Evolutionary conservation across 1,140 invertebrate genomes (phyloP), one percentile per base, ranked within the genome.

Genomic region (Drosophila varians): DNA sequence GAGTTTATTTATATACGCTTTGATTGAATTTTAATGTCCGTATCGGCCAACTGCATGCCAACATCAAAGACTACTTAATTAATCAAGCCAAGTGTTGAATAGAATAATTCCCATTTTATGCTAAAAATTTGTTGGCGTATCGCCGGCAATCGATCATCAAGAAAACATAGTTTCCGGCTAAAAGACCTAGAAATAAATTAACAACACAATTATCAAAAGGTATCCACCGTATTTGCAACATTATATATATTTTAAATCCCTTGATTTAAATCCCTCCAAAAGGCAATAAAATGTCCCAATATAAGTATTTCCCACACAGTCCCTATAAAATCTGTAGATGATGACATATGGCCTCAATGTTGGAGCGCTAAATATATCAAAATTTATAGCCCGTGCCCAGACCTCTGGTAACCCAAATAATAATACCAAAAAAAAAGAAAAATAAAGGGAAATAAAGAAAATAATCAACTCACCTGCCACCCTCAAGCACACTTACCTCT

Each of bases 21-120:
- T 87, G 73, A 80, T 87, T 87, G 82, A 62, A 74, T 82, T 80
- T 86, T 87, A 56, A 87, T 86, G 48, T 74, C 61, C 70, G 60
- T 69, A 76, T 49, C 66, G 45, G 52, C 43, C 56, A 72, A 56
- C 49, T 42, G 55, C 51, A 56, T 51, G 64, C 49, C 34, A 19
- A 71, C 69, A 74, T 74, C 52, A 62, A 60, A 49, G 46, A 23
- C 42, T 43, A 7, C 7, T 14, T 40, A 38, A 62, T 48, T 54
- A 72, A 72, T 72, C 69, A 25, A 56, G 1, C 43, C 31, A 12
- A 40, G 12, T 28, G 55, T 9, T 12, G 23, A 36, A 18, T 38
- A 19, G 21, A 52, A 51, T 34, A 26, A 43, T 65, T 42, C 21
- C 16, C 26, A 52, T 66, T 52, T 26, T 8, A 53, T 54, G 55